Conservation (phyloP, 2,888 invertebrate species). For the Chrysolina oricalcia region DNA sequence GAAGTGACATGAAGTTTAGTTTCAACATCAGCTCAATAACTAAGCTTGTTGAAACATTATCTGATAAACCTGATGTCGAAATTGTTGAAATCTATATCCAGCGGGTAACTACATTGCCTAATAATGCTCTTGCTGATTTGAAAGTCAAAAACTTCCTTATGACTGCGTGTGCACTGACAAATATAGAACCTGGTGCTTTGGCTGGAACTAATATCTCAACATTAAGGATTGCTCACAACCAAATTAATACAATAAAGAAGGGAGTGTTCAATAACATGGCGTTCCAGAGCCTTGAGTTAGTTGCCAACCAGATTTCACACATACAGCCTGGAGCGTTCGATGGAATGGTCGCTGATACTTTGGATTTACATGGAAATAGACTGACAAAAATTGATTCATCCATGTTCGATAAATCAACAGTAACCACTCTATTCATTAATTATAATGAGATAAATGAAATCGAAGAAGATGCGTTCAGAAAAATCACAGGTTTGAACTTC, state of each 20-base stretch:
- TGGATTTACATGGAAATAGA: neutral
- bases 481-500: neutral
- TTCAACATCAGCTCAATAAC: neutral
- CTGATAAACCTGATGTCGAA: neutral
- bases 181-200: conserved; percentile 26
- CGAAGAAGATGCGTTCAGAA: conserved; percentile 3
- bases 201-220: neutral
- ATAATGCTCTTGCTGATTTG: neutral
- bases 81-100: neutral
- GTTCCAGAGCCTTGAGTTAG: neutral
- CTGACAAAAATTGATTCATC: neutral
- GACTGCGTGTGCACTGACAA: neutral
- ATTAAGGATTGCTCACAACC: neutral
- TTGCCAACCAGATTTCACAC: conserved; percentile 2
- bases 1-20: neutral
- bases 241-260: conserved; percentile 7
- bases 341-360: neutral
- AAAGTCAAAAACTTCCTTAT: neutral
- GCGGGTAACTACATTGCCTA: neutral
- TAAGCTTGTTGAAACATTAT: neutral
- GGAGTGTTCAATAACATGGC: conserved; percentile 9
- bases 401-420: neutral
- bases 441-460: no score
- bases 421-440: neutral
- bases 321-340: conserved; percentile 25